Conservation (phyloP, 2,797 vertebrate species). For the Lutjanus campechanus region DNA sequence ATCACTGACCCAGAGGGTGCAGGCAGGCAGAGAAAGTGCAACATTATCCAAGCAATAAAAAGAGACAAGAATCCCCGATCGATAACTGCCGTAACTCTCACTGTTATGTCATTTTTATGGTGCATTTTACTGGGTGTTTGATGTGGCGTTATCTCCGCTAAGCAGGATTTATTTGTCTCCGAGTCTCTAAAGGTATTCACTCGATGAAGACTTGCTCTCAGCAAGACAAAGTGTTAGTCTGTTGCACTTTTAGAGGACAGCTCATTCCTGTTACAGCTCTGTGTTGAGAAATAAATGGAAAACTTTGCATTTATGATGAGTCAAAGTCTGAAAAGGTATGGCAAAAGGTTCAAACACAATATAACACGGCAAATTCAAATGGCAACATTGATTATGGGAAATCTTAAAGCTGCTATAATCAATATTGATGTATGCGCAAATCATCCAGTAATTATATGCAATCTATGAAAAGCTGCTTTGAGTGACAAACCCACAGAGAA, state of each 20-base stretch:
- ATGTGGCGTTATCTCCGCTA: conserved; percentile 15
- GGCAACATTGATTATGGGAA: not conserved
- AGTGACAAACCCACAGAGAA: not conserved
- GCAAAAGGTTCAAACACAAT: not conserved
- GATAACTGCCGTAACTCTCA: conserved; percentile 18
- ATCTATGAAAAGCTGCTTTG: not conserved
- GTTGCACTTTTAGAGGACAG: not conserved
- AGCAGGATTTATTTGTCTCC: conserved; percentile 16
- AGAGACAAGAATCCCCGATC: conserved; percentile 16
- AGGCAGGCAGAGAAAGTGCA: conserved; percentile 1
- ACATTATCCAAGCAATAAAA: conserved; percentile 29
- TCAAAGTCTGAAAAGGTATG: not conserved
- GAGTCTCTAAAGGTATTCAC: not conserved
- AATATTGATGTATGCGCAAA: not conserved
- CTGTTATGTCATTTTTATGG: conserved; percentile 39
- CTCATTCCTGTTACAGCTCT: not conserved
- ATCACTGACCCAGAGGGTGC: conserved; percentile 43
- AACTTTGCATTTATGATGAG: not conserved
- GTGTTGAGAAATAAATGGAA: not conserved
- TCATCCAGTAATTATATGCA: not conserved
- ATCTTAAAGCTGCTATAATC: not conserved
- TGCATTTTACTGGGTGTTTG: conserved; percentile 26
- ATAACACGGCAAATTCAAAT: too few relatives aligned
- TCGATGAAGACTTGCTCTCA: not conserved
- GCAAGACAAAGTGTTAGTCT: not conserved